A percentile compares a stretch with the other conserved stretches of the same genome.
Conservation (phyloP, 2,797 vertebrate genomes). For the Trachurus trachurus region DNA sequence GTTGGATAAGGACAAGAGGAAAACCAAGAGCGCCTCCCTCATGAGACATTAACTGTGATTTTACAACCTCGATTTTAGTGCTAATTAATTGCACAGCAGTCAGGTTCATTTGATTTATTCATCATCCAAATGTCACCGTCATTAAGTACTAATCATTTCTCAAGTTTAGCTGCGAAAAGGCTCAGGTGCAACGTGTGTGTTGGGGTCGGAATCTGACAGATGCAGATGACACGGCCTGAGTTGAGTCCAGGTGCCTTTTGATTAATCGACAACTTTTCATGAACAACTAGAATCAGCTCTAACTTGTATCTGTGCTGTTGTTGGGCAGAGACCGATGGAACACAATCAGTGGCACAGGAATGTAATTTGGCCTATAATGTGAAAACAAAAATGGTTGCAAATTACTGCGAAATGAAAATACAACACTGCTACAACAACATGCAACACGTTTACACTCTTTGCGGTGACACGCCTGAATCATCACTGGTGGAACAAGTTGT, state of each 20-base stretch:
- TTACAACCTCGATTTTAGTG: conserved; percentile 52
- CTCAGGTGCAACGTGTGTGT: conserved; percentile 1
- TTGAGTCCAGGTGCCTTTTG: conserved; percentile 15
- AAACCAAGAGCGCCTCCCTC: conserved; percentile 7
- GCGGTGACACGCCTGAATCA: neutral
- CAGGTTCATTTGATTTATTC: conserved; percentile 52
- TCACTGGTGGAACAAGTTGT: conserved; percentile 3
- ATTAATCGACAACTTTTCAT: conserved; percentile 2
- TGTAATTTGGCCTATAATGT: neutral
- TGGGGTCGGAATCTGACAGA: conserved; percentile 45
- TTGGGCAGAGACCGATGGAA: neutral
- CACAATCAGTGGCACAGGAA: no score
- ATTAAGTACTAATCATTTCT: conserved; percentile 56
- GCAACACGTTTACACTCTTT: neutral
- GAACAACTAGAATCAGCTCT: conserved; percentile 4
- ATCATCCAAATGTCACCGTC: conserved; percentile 59
- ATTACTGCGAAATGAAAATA: neutral
- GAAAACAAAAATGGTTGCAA: neutral
- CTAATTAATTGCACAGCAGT: conserved; percentile 52
- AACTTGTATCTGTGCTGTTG: neutral
- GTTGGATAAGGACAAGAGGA: neutral
- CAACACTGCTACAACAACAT: neutral
- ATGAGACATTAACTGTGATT: conserved; percentile 48
- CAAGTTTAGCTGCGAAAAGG: conserved; percentile 35
- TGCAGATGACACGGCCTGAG: conserved; percentile 41